Percentiles rank a stretch among this genome's conserved stretches.
Conservation (phyloP, 2,888 invertebrate species). For the Tinea trinotella region DNA sequence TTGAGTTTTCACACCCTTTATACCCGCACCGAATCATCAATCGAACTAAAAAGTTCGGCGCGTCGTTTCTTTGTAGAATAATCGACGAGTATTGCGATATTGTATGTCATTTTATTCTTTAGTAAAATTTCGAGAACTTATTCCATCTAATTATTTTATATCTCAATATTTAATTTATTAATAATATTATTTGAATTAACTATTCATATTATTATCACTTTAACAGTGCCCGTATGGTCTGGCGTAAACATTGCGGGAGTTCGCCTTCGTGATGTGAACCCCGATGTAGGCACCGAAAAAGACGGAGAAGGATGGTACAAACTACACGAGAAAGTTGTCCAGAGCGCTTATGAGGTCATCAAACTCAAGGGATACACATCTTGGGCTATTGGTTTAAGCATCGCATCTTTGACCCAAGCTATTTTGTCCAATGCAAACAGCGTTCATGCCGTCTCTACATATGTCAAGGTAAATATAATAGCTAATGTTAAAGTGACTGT, state of each 20-base stretch:
- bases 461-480: slow-evolving; percentile 74
- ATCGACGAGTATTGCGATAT: too few species aligned
- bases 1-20: too few species aligned
- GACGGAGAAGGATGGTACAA: slow-evolving; percentile 87
- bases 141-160: neutral
- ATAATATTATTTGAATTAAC: neutral
- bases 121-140: too few species aligned
- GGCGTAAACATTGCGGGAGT: slow-evolving; percentile 94
- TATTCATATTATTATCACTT: slow-evolving; percentile 10
- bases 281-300: slow-evolving; percentile 77
- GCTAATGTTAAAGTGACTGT: too few species aligned
- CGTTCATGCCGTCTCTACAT: slow-evolving; percentile 85
- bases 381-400: slow-evolving; percentile 90
- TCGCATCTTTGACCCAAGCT: slow-evolving; percentile 78
- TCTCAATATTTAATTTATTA: neutral
- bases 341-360: slow-evolving; percentile 91
- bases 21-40: too few species aligned
- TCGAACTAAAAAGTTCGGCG: too few species aligned
- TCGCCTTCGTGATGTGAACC: slow-evolving; percentile 83
- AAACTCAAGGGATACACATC: slow-evolving; percentile 91
- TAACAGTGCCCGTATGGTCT: slow-evolving; percentile 91
- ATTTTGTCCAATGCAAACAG: slow-evolving; percentile 81
- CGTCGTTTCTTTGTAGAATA: too few species aligned
- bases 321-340: slow-evolving; percentile 84
- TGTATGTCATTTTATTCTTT: too few species aligned